These are phyloP conservation scores for Aelia acuminata DNA, from an alignment of 2,888 invertebrate species.

Conservation along the genomic window DNA sequence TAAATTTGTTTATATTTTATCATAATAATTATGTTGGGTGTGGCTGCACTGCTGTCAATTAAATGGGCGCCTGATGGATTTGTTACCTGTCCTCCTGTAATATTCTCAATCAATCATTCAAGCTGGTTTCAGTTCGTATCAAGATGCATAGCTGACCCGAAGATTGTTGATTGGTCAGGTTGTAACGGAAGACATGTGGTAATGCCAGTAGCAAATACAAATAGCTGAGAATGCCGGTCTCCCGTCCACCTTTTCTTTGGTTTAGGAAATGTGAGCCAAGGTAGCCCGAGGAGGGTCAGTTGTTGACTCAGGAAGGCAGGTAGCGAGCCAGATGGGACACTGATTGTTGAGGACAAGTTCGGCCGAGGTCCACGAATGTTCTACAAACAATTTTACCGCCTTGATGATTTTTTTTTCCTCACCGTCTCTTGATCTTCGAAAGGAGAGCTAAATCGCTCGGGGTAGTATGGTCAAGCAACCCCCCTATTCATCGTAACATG, in stretches of 20 bases:
- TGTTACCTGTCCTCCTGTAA: too few species aligned
- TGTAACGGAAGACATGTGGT: background rate
- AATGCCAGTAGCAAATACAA: constrained; percentile 24
- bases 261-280: constrained; percentile 31
- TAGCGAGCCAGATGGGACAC: background rate
- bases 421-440: background rate
- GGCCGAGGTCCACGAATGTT: constrained; percentile 25
- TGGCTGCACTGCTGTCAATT: too few species aligned
- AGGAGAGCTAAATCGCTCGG: background rate
- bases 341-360: constrained; percentile 45
- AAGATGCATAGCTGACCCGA: background rate
- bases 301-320: constrained; percentile 50
- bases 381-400: constrained; percentile 41
- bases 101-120: background rate
- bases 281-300: constrained; percentile 9
- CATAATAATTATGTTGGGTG: too few species aligned
- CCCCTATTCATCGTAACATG: background rate
- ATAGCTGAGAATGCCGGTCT: background rate
- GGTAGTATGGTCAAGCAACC: background rate
- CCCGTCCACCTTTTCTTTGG: constrained; percentile 28
- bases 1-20: too few species aligned
- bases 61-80: too few species aligned
- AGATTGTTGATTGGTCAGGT: background rate
- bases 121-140: background rate
- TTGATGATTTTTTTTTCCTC: constrained; percentile 5